A percentile compares a stretch with the other conserved stretches of the same genome.
Evolutionary conservation across 2,888 invertebrate genomes (phyloP).

Genomic region (Meteorus colon): DNA sequence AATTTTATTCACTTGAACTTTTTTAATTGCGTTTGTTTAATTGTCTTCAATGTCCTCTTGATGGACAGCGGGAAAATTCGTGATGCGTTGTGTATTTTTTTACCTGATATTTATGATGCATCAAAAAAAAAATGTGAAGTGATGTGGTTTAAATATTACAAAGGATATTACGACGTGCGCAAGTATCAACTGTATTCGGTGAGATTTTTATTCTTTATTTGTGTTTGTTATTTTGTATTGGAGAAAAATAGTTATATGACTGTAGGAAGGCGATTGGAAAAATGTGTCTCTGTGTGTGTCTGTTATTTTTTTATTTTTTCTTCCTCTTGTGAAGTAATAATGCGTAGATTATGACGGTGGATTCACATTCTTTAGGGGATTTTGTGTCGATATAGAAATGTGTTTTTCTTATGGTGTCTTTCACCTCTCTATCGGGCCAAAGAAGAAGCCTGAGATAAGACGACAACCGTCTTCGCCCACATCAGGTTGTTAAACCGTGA

Average conservation of each 20-base stretch:
- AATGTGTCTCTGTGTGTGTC: not conserved
- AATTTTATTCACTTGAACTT: not conserved
- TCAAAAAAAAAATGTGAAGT: constrained; percentile 54
- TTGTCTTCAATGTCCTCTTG: constrained; percentile 27
- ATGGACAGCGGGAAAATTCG: constrained; percentile 51
- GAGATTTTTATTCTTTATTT: constrained; percentile 52
- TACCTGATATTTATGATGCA: constrained; percentile 49
- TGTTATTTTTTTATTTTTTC: not conserved
- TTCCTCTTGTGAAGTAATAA: not conserved
- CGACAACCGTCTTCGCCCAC: constrained; percentile 27
- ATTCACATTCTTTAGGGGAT: constrained; percentile 21
- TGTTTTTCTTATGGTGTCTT: constrained; percentile 16
- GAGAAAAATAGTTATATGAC: not conserved
- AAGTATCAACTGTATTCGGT: constrained; percentile 66
- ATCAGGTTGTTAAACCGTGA: constrained; percentile 49
- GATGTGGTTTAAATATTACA: constrained; percentile 70
- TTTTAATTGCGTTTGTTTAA: not conserved
- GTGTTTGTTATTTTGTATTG: not conserved
- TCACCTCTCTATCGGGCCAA: constrained; percentile 9
- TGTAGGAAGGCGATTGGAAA: too few species aligned
- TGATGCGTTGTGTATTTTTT: constrained; percentile 49
- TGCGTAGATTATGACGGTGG: constrained; percentile 4
- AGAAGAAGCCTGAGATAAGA: constrained; percentile 48
- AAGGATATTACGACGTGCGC: constrained; percentile 68
- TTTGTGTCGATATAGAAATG: not conserved